Evolutionary conservation across 35 echinoderm and acorn worm genomes (phyloP).

Genomic region (Chiridota heheva): DNA sequence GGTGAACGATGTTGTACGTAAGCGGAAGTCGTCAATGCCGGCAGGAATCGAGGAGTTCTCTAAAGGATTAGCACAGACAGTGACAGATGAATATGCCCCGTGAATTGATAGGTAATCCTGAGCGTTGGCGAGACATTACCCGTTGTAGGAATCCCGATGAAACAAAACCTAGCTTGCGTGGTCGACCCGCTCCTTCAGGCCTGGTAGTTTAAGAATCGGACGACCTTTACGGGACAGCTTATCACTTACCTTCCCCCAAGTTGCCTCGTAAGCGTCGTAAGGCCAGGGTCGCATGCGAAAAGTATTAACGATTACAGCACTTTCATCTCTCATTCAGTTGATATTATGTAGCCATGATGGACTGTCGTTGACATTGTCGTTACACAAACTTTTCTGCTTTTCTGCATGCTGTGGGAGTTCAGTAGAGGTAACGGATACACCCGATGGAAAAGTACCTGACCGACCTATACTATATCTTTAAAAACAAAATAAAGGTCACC

Average conservation of each 20-base stretch:
- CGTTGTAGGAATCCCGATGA: neutral
- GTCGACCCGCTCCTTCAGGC: too few relatives aligned
- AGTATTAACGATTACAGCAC: neutral
- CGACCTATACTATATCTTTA: neutral
- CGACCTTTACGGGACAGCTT: constrained; percentile 3
- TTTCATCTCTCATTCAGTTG: neutral
- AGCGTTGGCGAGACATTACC: constrained; percentile 4
- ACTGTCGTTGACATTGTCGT: neutral
- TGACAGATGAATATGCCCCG: constrained; percentile 15
- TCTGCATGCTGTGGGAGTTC: constrained; percentile 30
- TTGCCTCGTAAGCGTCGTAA: neutral
- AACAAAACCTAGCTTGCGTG: too few relatives aligned
- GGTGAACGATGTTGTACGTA: constrained; percentile 27
- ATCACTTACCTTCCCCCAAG: constrained; percentile 11
- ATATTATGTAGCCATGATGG: neutral
- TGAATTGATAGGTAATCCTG: constrained; percentile 30
- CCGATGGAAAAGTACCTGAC: constrained; percentile 20
- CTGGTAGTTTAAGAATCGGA: neutral
- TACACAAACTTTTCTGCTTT: constrained; percentile 2
- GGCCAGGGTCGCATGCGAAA: neutral
- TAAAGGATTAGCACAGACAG: constrained; percentile 13
- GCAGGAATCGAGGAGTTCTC: neutral
- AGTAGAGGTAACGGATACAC: neutral
- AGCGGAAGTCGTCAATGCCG: neutral
- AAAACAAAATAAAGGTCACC: constrained; percentile 40